Evolutionary conservation across 1,140 invertebrate species (phyloP).

Genomic region (Epicauta chinensis): DNA sequence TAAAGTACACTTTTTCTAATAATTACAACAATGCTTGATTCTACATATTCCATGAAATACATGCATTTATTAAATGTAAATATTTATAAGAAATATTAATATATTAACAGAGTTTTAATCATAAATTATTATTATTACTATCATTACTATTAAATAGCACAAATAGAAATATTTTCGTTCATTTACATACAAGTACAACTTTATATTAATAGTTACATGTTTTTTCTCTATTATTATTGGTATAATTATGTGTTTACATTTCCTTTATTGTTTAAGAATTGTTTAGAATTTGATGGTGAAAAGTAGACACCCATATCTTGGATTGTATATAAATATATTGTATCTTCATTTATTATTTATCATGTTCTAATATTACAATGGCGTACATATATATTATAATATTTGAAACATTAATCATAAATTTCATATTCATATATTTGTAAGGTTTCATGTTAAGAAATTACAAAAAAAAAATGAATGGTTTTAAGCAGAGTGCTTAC

Average conservation of each 20-base stretch:
- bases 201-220: too few species aligned
- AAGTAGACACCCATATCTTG: neutral
- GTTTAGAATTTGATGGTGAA: neutral
- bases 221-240: too few species aligned
- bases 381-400: too few species aligned
- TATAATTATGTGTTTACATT: too few species aligned
- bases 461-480: conserved; percentile 2
- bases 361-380: conserved; percentile 6
- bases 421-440: conserved; percentile 14
- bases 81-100: neutral
- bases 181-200: too few species aligned
- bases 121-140: too few species aligned
- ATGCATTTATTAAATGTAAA: neutral
- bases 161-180: too few species aligned
- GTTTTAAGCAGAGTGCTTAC: conserved; percentile 12
- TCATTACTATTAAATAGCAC: too few species aligned
- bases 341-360: conserved; percentile 4
- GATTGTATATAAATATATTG: conserved; percentile 5
- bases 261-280: conserved; percentile 4
- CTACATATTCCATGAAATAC: conserved; percentile 3
- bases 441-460: conserved; percentile 12
- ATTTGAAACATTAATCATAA: conserved; percentile 4
- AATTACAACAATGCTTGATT: conserved; percentile 4
- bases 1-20: neutral
- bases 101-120: neutral